Conservation (phyloP, 1,140 invertebrate genomes). For the Apolygus lucorum region DNA sequence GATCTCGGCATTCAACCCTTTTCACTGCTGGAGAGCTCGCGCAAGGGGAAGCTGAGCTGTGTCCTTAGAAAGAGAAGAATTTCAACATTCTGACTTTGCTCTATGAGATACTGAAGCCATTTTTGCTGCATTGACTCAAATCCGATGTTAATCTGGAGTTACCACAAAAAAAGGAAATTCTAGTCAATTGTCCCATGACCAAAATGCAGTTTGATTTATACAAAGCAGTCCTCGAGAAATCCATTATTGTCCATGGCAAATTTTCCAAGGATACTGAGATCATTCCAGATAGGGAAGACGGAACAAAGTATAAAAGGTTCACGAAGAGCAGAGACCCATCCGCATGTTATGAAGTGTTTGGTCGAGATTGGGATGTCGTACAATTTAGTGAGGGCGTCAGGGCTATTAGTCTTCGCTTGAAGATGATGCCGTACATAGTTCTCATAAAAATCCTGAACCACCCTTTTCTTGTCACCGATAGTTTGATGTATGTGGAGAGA, state of each 20-base stretch:
- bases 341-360: no score
- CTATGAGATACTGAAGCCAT: constrained; percentile 57
- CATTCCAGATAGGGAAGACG: constrained; percentile 26
- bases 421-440: constrained; percentile 42
- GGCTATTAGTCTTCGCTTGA: constrained; percentile 31
- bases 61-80: constrained; percentile 51
- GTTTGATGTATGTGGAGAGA: constrained; percentile 47
- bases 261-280: no score
- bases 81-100: constrained; percentile 49
- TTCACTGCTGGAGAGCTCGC: constrained; percentile 48
- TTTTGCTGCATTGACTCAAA: constrained; percentile 58
- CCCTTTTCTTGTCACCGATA: constrained; percentile 57
- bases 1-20: no score
- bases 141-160: constrained; percentile 52
- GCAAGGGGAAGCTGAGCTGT: constrained; percentile 39
- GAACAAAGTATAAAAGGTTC: constrained; percentile 24
- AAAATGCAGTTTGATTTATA: constrained; percentile 53
- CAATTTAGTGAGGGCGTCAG: constrained; percentile 22
- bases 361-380: background rate
- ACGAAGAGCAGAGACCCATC: background rate
- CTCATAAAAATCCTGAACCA: constrained; percentile 61
- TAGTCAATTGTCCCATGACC: constrained; percentile 56
- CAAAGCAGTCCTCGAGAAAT: constrained; percentile 41
- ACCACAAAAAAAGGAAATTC: constrained; percentile 54
- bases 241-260: constrained; percentile 27